Base-by-base conservation (phyloP, 1,140 invertebrate genomes). In the Artemia franciscana region DNA sequence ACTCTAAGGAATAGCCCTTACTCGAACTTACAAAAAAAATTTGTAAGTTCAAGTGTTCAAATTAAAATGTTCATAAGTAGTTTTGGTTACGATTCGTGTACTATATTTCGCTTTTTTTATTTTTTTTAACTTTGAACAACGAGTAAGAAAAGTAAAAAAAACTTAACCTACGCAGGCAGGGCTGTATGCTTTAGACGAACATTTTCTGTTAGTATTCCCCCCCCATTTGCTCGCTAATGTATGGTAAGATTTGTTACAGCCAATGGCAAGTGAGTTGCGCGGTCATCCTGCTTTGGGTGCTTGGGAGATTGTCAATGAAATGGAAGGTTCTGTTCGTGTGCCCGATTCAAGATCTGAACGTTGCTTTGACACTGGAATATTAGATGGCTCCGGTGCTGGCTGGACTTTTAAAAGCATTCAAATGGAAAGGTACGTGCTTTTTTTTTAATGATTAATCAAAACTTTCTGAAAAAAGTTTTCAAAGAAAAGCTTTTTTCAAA, bases 261-360 rank as follows among this genome's bases (percentile, higher is more conserved):
- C 60, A 12, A 65, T 68, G 58, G 68, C 67, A 7, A 61, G 62
- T n/a, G 71, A 68, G 0, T 66, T 76, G 12, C 71, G 69, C 25
- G 66, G 67, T 23, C 69, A 74, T 60, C 71, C 70, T 2, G 72
- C 73, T 4, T 65, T 76, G 5, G 73, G 69, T 3, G 72, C 72
- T 26, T 74, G 72, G 70, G 74, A 75, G 59, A 71, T 73, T 7
- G 71, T 74, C 60, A 75, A 75, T 60, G 74, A 75, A 63, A 70
- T 71, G 2, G 74, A 75, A 66, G 74, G 73, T 23, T 68, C 71
- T 39, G 65, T 75, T 4, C 67, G 57, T 9, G 65, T 71, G 24
- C 69, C 67, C 51, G 63, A 66, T 51, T 56, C 59, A 9, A 68
- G 68, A 62, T 51, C 58, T 15, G 71, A 76, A 24, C 66, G 67